Conservation (phyloP, 2,888 invertebrate genomes). For the Hydraecia micacea region DNA sequence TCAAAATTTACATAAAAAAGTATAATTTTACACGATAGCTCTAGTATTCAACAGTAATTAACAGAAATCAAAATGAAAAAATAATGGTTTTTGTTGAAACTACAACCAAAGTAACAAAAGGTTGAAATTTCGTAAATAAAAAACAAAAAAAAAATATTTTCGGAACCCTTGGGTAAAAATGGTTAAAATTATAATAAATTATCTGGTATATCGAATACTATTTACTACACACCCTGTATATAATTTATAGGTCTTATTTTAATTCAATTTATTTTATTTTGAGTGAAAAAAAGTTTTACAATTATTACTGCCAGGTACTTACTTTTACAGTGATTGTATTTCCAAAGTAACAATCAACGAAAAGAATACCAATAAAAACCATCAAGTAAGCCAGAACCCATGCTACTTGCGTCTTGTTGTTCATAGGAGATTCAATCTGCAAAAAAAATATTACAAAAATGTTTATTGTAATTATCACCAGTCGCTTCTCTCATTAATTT, state of each 20-base stretch:
- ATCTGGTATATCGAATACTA: too few relatives aligned
- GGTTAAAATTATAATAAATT: too few relatives aligned
- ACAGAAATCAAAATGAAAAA: too few relatives aligned
- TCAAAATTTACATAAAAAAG: too few relatives aligned
- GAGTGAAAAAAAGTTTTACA: not conserved
- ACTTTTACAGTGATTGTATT: constrained; percentile 77
- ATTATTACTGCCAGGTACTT: constrained; percentile 27
- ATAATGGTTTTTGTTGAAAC: too few relatives aligned
- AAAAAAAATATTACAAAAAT: constrained; percentile 44
- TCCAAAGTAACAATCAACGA: constrained; percentile 78
- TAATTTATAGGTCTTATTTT: not conserved
- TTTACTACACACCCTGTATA: too few relatives aligned
- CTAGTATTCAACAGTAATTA: too few relatives aligned
- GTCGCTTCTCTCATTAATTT: not conserved
- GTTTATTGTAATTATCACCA: not conserved
- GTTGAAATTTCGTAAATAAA: too few relatives aligned
- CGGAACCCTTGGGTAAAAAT: too few relatives aligned
- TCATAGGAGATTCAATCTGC: constrained; percentile 76
- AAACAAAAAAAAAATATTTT: too few relatives aligned
- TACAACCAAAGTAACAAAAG: too few relatives aligned
- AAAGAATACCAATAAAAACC: constrained; percentile 71
- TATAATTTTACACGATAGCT: too few relatives aligned
- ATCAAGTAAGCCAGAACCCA: constrained; percentile 75
- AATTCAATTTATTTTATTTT: not conserved
- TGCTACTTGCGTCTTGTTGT: constrained; percentile 70